Conservation (phyloP, 2,113 vertebrate species). For the Pitta sordida region DNA sequence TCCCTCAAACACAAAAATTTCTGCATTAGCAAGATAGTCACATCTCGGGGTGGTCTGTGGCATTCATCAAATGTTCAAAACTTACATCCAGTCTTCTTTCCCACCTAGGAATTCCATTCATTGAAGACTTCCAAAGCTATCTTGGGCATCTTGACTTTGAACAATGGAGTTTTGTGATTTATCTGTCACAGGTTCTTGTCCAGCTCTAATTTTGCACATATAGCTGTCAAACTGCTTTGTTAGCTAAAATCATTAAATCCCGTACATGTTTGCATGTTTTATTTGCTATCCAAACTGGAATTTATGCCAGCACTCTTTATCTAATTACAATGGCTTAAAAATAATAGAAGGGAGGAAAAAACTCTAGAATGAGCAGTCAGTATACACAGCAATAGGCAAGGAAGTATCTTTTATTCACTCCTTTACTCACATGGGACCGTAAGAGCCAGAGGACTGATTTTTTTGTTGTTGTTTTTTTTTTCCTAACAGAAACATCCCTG, state of each 20-base stretch:
- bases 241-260: neutral
- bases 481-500: neutral
- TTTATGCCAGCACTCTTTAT: neutral
- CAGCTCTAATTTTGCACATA: neutral
- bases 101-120: neutral
- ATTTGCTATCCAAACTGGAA: neutral
- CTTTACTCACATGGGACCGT: neutral
- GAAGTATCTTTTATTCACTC: neutral
- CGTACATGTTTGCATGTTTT: rapidly evolving
- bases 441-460: neutral
- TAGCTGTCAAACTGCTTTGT: neutral
- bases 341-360: neutral
- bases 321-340: neutral
- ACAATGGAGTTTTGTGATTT: neutral
- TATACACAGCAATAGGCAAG: neutral
- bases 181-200: neutral
- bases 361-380: neutral
- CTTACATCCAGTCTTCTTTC: neutral
- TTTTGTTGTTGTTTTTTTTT: neutral
- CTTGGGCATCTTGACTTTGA: neutral
- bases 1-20: neutral
- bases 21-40: neutral
- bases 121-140: neutral
- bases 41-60: neutral
- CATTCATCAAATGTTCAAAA: neutral